Evolutionary conservation across 2,888 invertebrate genomes (phyloP), one percentile per base, ranked within the genome.

Genomic region (Drosophila mettleri): DNA sequence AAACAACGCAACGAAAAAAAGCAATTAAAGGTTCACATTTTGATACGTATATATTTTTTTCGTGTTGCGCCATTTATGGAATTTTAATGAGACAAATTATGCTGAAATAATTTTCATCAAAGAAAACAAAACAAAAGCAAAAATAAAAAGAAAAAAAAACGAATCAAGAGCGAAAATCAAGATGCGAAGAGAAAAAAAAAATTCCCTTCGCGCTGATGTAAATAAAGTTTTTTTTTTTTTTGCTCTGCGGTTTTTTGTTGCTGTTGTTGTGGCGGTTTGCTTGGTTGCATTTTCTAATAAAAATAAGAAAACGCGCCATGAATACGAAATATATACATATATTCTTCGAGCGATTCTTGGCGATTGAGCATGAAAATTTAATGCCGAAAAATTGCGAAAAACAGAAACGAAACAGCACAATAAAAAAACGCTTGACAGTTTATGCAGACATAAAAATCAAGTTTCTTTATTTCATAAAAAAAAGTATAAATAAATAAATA

Each of bases 61-160:
- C 22, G 36, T 39, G 24, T 14, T 16, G 65, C 69, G 57, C 39
- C 68, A 69, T 65, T 78, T 74, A 65, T 80, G 83, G 83, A 83
- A 83, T 85, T 85, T 83, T 82, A 83, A 83, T 83, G 79, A 83
- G 80, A 14, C 64, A 85, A 77, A 80, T 84, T 78, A 77, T 72
- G 81, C 66, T 51, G 41, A 66, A 74, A 74, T 66, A 67, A 74
- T 67, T 66, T 73, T 36, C 75, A 69, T 57, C 52, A 62, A 69
- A 63, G 41, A 65, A 68, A 41, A 39, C 16, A 29, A 53, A 36
- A 16, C n/a, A 24, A 51, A 18, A n/a, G n/a, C n/a, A n/a, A 27
- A 52, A 48, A 53, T 6, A 48, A 31, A 31, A 20, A 14, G 41
- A 36, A 34, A 52, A 48, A 20, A 34, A 41, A 24, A 6, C 43